These are phyloP conservation scores for Danaus plexippus DNA, from an alignment of 1,140 invertebrate genomes.

Conservation along the genomic window DNA sequence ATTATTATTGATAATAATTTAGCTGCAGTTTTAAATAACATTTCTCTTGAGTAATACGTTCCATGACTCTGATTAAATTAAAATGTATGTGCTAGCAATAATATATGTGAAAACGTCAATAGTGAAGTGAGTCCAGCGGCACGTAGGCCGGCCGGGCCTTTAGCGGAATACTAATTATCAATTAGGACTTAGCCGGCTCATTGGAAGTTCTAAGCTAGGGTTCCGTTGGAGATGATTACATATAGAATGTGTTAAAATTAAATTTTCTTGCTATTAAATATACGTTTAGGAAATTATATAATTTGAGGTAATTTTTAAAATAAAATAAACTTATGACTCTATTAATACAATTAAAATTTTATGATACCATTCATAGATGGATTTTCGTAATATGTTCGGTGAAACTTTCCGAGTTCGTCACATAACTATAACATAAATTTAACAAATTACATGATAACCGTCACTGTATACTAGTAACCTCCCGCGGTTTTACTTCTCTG, in stretches of 20 bases:
- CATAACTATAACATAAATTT: constrained; percentile 3
- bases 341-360: constrained; percentile 3
- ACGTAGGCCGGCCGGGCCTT: constrained; percentile 42
- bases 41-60: too few relatives aligned
- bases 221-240: too few relatives aligned
- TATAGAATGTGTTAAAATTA: too few relatives aligned
- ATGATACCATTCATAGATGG: not conserved
- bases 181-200: constrained; percentile 30
- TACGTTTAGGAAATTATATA: too few relatives aligned
- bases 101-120: constrained; percentile 13
- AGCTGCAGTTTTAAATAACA: too few relatives aligned
- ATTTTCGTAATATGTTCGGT: too few relatives aligned
- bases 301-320: constrained; percentile 4
- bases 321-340: not conserved
- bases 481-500: constrained; percentile 14
- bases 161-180: constrained; percentile 52
- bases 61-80: too few relatives aligned
- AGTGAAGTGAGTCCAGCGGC: constrained; percentile 12
- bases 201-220: too few relatives aligned
- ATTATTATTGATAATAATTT: too few relatives aligned
- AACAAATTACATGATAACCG: not conserved
- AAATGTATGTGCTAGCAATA: constrained; percentile 5
- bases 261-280: too few relatives aligned
- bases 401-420: too few relatives aligned
- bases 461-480: constrained; percentile 8